Percentiles rank a stretch among this genome's conserved stretches.
These are phyloP conservation scores for Caenorhabditis brenneri DNA, from an alignment of 1,140 invertebrate species.

Conservation along the genomic window DNA sequence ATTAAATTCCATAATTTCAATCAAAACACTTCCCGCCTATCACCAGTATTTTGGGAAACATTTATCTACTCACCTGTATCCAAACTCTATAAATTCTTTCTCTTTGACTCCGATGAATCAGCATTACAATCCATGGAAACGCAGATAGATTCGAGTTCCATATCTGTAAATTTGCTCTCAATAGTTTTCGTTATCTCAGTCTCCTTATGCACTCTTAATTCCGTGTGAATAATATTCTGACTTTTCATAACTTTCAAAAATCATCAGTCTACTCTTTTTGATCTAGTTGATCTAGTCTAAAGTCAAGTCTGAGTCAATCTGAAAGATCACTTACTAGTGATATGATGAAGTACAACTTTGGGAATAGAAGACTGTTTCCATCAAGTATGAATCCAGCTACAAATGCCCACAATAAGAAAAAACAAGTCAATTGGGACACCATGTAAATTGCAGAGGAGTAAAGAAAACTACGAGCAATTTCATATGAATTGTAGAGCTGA, in stretches of 20 bases:
- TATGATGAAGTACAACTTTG: background rate
- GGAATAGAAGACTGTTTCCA: background rate
- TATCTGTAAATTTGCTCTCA: too few relatives aligned
- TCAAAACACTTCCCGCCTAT: too few relatives aligned
- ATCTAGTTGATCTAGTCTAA: background rate
- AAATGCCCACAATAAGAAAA: background rate
- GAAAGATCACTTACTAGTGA: background rate
- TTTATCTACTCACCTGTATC: background rate
- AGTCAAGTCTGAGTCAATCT: background rate
- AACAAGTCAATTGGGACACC: background rate
- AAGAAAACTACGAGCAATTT: constrained; percentile 21
- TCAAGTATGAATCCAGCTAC: background rate
- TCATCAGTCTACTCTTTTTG: background rate
- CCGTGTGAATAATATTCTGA: too few relatives aligned
- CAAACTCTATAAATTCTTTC: background rate
- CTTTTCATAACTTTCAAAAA: too few relatives aligned
- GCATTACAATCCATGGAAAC: constrained; percentile 17
- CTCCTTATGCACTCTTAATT: too few relatives aligned
- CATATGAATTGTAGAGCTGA: constrained; percentile 20
- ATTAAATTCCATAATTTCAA: too few relatives aligned
- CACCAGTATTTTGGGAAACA: too few relatives aligned
- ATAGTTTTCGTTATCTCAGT: too few relatives aligned
- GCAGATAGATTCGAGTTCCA: background rate
- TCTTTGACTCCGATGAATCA: constrained; percentile 22
- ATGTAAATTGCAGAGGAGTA: background rate